Conservation (phyloP, 2,113 vertebrate species). For the Corythaeola cristata region DNA sequence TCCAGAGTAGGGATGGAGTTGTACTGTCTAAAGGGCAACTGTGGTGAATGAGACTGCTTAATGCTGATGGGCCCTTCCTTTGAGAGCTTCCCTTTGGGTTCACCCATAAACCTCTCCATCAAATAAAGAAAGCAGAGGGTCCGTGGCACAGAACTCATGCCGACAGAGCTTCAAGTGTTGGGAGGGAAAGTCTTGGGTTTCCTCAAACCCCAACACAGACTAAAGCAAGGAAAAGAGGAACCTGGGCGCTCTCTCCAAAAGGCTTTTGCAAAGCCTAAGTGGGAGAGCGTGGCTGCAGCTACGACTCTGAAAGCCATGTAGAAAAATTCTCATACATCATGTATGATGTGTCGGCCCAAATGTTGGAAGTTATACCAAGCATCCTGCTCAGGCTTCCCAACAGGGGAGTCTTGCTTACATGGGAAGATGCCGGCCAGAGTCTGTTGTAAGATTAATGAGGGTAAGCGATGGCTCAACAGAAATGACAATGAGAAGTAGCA, state of each 20-base stretch:
- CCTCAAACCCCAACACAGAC: neutral
- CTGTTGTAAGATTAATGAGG: conserved; percentile 44
- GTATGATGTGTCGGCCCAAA: neutral
- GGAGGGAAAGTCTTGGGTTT: neutral
- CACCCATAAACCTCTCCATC: neutral
- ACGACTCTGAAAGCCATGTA: neutral
- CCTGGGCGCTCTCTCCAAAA: neutral
- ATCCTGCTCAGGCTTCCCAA: neutral
- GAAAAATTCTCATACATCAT: neutral
- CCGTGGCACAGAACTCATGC: neutral
- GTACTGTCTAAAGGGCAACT: neutral
- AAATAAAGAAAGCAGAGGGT: neutral
- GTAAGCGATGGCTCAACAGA: neutral
- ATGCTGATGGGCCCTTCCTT: neutral
- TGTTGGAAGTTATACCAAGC: neutral
- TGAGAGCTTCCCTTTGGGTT: neutral
- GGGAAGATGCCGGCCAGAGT: neutral
- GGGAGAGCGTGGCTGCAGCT: neutral
- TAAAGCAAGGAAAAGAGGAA: neutral
- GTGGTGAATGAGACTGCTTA: neutral
- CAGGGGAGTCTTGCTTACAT: neutral
- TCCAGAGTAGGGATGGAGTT: neutral
- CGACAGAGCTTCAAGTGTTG: neutral
- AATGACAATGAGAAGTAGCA: neutral
- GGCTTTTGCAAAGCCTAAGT: neutral